Evolutionary conservation across 2,797 vertebrate species (phyloP), one percentile per base, ranked within the genome.

Genomic region (Antrozous pallidus): DNA sequence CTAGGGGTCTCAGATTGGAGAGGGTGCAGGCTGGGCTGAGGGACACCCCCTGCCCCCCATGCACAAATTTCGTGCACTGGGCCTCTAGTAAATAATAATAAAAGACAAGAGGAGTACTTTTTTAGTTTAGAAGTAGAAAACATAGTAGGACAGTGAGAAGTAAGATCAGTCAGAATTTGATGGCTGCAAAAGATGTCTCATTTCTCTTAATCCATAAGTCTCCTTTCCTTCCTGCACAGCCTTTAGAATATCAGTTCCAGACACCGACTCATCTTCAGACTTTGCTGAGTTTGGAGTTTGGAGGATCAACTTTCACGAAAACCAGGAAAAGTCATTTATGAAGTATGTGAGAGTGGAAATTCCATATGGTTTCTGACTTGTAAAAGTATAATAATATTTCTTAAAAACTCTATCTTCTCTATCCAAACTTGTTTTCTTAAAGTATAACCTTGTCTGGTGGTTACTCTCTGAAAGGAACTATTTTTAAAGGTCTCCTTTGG

Each of bases 281-380:
- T 47, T 70, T 65, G 84, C 96, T 94, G 86, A 97, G 88, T 85
- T 70, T 81, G 88, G 90, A 79, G 67, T 84, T 85, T 78, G 42
- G 49, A 82, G 73, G 58, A 33, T 95, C 58, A n/a, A 49, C 45
- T 97, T 96, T 96, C 95, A 91, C 74, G 91, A 94, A 92, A 96
- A 85, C 58, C 73, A 93, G 93, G 80, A 49, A 70, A 95, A 96
- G 69, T 74, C 75, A 80, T 96, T 91, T 82, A 81, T 6, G 14
- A 85, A 38, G 33, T 80, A n/a, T 28, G 74, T 51, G n/a, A 78
- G 65, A 82, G 56, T 90, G 10, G 93, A 96, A 94, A 91, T 94
- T 94, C 95, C 95, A 95, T 96, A 96, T 95, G 95, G 91, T 96
- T 96, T 96, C 83, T 94, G 87, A 96, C 73, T 95, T 94, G 54